These are phyloP conservation scores for Lophius americanus DNA, from an alignment of 2,797 vertebrate species.

Conservation along the genomic window DNA sequence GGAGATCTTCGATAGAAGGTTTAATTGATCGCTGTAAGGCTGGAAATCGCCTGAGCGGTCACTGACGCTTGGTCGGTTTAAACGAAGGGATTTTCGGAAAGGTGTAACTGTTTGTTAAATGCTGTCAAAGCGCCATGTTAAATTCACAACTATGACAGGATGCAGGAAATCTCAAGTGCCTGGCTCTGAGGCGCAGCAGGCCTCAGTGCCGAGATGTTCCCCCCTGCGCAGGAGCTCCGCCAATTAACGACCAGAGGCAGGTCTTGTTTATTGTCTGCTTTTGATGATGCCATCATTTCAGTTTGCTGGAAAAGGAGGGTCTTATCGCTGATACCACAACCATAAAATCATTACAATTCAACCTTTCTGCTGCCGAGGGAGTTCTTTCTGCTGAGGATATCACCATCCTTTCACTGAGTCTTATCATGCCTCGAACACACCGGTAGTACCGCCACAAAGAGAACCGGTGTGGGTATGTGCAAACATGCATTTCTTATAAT, in stretches of 20 bases:
- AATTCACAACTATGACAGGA: conserved; percentile 19
- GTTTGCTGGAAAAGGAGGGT: conserved; percentile 3
- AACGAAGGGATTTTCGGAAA: conserved; percentile 42
- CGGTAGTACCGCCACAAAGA: conserved; percentile 5
- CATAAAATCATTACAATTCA: conserved; percentile 65
- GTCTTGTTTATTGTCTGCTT: conserved; percentile 67
- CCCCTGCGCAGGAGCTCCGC: conserved; percentile 43
- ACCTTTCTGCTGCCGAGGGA: conserved; percentile 50
- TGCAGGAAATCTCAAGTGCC: conserved; percentile 33
- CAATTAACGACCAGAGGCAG: conserved; percentile 56
- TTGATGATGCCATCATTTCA: conserved; percentile 74
- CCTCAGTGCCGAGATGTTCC: conserved; percentile 58
- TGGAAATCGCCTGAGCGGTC: conserved; percentile 55
- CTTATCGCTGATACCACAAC: conserved; percentile 59
- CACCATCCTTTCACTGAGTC: conserved; percentile 33
- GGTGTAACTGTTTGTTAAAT: conserved; percentile 45
- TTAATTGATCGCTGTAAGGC: conserved; percentile 69
- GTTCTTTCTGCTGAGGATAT: conserved; percentile 54
- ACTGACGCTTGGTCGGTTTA: conserved; percentile 47
- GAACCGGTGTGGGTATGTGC: not conserved
- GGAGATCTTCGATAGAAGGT: conserved; percentile 50
- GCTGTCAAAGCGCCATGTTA: conserved; percentile 25
- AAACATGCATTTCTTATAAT: not conserved
- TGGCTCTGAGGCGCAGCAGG: conserved; percentile 48
- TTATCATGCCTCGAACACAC: conserved; percentile 20